phyloP scores from a whole-genome alignment of 2,797 vertebrate species.

The Coccyzus lansbergi region DNA sequence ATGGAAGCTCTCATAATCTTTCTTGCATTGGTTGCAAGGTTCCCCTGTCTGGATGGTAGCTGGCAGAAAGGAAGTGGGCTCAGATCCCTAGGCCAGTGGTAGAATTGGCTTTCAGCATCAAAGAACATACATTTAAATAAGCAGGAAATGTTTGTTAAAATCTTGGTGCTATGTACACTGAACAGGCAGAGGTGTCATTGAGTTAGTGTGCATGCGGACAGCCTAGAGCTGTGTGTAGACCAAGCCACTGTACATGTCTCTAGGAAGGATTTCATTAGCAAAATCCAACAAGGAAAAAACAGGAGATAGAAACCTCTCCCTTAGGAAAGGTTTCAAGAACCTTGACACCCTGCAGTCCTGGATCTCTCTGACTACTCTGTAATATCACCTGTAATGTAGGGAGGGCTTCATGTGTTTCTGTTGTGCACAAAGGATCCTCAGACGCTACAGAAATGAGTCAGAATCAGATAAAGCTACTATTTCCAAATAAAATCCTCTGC shows the following conservation, averaged over 20 bases:
- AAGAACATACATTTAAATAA: constrained; percentile 36
- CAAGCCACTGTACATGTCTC: not conserved
- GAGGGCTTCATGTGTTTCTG: not conserved
- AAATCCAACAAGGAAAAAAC: not conserved
- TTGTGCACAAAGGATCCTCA: not conserved
- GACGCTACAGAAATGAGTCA: not conserved
- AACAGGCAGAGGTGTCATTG: constrained; percentile 13
- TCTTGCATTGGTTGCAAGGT: not conserved
- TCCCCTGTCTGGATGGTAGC: not conserved
- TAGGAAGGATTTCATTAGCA: constrained; percentile 14
- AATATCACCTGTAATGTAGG: not conserved
- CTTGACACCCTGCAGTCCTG: not conserved
- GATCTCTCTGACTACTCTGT: not conserved
- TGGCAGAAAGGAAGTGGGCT: not conserved
- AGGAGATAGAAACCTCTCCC: not conserved
- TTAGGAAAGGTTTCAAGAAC: not conserved
- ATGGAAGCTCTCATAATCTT: not conserved
- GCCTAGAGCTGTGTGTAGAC: not conserved
- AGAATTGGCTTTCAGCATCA: not conserved
- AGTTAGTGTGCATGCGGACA: not conserved
- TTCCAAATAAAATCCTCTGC: not conserved
- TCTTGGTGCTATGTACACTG: not conserved
- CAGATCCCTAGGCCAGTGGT: not conserved
- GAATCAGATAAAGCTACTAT: not conserved
- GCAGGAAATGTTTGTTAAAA: constrained; percentile 35